A percentile compares a stretch with the other conserved stretches of the same genome.
These are phyloP conservation scores for Epinotia bilunana DNA, from an alignment of 2,888 invertebrate genomes.

Conservation along the genomic window DNA sequence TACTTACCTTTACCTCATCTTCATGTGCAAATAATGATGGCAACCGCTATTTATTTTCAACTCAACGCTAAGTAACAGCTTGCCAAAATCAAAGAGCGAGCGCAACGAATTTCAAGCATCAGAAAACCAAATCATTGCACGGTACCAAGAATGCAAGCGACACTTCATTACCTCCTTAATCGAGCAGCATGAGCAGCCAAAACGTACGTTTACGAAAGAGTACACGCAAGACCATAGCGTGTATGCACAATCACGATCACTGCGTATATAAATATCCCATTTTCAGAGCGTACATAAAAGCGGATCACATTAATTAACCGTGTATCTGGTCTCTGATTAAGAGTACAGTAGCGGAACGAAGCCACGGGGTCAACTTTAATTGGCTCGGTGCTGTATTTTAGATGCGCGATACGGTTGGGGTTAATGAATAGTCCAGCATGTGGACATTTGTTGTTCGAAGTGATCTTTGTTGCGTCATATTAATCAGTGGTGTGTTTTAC, in stretches of 20 bases:
- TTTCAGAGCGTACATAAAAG: constrained; percentile 70
- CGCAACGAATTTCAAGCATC: constrained; percentile 10
- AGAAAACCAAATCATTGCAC: constrained; percentile 20
- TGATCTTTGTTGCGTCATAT: constrained; percentile 72
- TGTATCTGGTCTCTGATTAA: constrained; percentile 81
- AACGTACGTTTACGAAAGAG: constrained; percentile 22
- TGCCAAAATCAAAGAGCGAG: neutral
- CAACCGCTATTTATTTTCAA: neutral
- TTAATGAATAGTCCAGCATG: constrained; percentile 79
- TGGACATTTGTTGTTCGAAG: constrained; percentile 76
- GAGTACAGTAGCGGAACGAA: constrained; percentile 77
- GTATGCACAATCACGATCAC: constrained; percentile 41
- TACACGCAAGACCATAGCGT: constrained; percentile 36
- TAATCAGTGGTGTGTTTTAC: constrained; percentile 52
- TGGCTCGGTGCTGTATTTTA: constrained; percentile 75
- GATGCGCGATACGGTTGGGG: constrained; percentile 75
- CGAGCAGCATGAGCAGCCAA: constrained; percentile 30
- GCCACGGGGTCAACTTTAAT: constrained; percentile 79
- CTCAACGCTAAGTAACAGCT: neutral
- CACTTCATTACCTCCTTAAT: constrained; percentile 48
- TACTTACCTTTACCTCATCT: too few species aligned
- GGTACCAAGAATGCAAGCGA: constrained; percentile 23
- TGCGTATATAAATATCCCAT: constrained; percentile 56
- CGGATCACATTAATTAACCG: constrained; percentile 80
- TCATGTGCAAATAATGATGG: neutral